Base-by-base conservation (phyloP, 1,140 invertebrate species). In the Babylonia areolata region DNA sequence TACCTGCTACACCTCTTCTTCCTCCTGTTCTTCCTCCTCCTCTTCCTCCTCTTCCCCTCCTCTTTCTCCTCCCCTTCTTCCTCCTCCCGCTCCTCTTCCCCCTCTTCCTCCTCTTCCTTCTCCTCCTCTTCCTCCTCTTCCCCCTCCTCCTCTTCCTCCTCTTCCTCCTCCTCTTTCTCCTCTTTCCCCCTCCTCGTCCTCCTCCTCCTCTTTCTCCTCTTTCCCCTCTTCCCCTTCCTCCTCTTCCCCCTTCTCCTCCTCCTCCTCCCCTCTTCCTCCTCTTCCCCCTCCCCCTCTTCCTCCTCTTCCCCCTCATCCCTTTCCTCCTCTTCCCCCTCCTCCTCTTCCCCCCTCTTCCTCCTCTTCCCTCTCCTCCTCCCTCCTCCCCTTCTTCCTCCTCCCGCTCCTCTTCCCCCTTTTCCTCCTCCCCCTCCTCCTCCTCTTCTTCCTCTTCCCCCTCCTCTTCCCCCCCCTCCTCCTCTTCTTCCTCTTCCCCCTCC, bases 241-340 rank as follows among this genome's bases (percentile, higher is more conserved):
- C 79, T 81, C 37, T 81, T 39, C 40, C 79, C 46, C 39, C n/a
- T 46, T 42, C 40, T 81, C 51, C n/a, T 31, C 40, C 28, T 81
- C 33, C 35, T 40, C 35, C 28, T 33, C 15, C 15, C 37, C 9
- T 28, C 64, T 17, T 64, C 54, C 51, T 83, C 64, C 51, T 69
- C 23, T 17, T 71, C 23, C 28, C 69, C 54, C 2, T 35, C 23
- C 33, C 31, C 35, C 0, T 37, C 46, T 51, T 51, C 46, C 17
- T 51, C 46, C 17, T 51, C 46, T 51, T 51, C 1, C 15, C 15
- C 42, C 15, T 15, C 42, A 6, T 15, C 42, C 15, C 42, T 15
- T 46, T 46, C 42, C 15, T 46, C 42, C 15, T 15, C 42, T 46
- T 15, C 42, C 15, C 42, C 42, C 15, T 46, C 42, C 15, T 51